phyloP scores from a whole-genome alignment of 2,888 invertebrate species.

The Vanessa cardui region DNA sequence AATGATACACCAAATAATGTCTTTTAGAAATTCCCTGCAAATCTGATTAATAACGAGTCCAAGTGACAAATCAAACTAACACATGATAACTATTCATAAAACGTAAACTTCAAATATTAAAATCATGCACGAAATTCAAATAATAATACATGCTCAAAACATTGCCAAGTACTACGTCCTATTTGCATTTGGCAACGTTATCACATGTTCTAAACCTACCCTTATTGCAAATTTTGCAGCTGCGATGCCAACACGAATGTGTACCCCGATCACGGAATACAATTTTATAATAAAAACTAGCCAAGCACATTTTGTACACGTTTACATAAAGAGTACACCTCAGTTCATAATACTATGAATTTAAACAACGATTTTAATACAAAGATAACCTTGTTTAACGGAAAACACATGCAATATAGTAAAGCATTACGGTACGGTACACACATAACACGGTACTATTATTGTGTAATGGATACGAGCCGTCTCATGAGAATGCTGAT shows the following conservation, averaged over 20 bases:
- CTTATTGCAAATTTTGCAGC: background rate
- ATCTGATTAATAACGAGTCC: background rate
- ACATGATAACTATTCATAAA: background rate
- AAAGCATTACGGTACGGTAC: too few species aligned
- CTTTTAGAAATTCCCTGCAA: too few species aligned
- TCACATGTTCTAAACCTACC: constrained; percentile 11
- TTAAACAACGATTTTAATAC: too few species aligned
- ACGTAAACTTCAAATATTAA: constrained; percentile 1
- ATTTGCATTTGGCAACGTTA: constrained; percentile 19
- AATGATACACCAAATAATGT: too few species aligned
- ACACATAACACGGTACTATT: too few species aligned
- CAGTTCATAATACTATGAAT: too few species aligned
- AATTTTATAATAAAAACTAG: background rate
- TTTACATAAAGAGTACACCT: too few species aligned
- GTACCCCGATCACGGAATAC: background rate
- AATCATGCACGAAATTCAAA: constrained; percentile 4
- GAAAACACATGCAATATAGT: too few species aligned
- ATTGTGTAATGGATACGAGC: too few species aligned
- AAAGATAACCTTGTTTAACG: too few species aligned
- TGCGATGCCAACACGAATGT: constrained; percentile 6
- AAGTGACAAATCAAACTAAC: background rate
- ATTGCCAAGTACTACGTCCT: constrained; percentile 3
- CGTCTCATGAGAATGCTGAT: too few species aligned
- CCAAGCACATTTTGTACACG: background rate
- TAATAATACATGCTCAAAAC: background rate